Evolutionary conservation across 2,113 vertebrate species (phyloP), one percentile per base, ranked within the genome.

Genomic region (Amphiprion percula): DNA sequence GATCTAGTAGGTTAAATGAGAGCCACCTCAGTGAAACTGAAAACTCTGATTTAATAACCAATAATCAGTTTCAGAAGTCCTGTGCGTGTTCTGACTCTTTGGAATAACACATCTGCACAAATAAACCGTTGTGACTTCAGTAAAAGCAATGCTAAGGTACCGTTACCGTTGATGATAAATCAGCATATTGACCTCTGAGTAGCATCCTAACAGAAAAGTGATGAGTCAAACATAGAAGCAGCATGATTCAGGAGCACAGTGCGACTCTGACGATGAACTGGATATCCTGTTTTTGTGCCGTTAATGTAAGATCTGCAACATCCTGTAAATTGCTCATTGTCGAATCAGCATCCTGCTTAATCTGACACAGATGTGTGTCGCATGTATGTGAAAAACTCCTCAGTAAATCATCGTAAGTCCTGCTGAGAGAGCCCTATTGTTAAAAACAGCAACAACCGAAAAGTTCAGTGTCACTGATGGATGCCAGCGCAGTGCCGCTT

Each of bases 231-330:
- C 21, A 55, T 41, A 6, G 17, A 6, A 56, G 59, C 62, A 52
- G 33, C 46, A 16, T 54, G 62, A 74, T 50, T 85, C 79, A 67
- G 30, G 50, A 78, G 41, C 53, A 63, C 3, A 2, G 53, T 67
- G 65, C 56, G 79, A 39, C 49, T 59, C 37, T 4, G 10, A 23
- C 17, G 15, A 12, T 68, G 60, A 63, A 47, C 77, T 60, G 52
- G 39, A 72, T 55, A 44, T 86, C 78, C 84, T 86, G 72, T 77
- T 77, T 39, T 21, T 52, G 30, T 49, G 19, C 44, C 74, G 30
- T 52, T 56, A 17, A 44, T 56, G 56, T 1, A 39, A 67, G 74
- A 71, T 58, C 10, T 1, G 39, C 10, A 33, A 56, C 24, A 23
- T 30, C 58, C 70, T 66, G 54, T 39, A 47, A 81, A 62, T 65